Evolutionary conservation across 2,113 vertebrate genomes (phyloP).

Genomic region (Nipponia nippon): DNA sequence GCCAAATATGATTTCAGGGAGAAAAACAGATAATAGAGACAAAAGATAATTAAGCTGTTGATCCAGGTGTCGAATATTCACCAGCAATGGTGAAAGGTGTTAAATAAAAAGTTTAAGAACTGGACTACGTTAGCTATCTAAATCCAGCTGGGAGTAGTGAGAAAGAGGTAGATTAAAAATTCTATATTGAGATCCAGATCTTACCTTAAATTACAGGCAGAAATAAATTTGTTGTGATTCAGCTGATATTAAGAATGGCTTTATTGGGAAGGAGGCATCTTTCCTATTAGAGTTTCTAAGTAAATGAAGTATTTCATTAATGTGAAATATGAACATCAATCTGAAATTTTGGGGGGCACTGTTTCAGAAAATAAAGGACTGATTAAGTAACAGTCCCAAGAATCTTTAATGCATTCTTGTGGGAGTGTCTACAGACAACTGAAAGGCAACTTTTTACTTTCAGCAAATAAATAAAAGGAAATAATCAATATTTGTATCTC

Average conservation of each 20-base stretch:
- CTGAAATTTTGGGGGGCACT: not conserved
- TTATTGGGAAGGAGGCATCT: not conserved
- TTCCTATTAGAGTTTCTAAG: not conserved
- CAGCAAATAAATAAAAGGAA: not conserved
- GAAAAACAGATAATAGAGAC: not conserved
- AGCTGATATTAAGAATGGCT: not conserved
- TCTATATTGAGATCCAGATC: not conserved
- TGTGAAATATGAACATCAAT: not conserved
- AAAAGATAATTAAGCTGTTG: not conserved
- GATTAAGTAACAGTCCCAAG: not conserved
- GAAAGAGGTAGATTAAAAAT: not conserved
- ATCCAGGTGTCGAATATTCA: not conserved
- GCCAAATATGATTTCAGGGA: not conserved
- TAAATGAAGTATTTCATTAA: not conserved
- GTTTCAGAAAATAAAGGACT: not conserved
- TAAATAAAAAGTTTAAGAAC: not conserved
- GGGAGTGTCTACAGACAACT: not conserved
- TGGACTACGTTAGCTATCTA: not conserved
- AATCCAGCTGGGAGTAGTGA: not conserved
- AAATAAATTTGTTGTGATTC: not conserved
- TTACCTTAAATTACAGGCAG: not conserved
- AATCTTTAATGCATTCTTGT: not conserved
- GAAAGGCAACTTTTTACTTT: not conserved
- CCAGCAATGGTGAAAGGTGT: not conserved
- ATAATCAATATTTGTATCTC: not conserved